phyloP scores from a whole-genome alignment of 2,888 invertebrate genomes.

The Eledone cirrhosa region DNA sequence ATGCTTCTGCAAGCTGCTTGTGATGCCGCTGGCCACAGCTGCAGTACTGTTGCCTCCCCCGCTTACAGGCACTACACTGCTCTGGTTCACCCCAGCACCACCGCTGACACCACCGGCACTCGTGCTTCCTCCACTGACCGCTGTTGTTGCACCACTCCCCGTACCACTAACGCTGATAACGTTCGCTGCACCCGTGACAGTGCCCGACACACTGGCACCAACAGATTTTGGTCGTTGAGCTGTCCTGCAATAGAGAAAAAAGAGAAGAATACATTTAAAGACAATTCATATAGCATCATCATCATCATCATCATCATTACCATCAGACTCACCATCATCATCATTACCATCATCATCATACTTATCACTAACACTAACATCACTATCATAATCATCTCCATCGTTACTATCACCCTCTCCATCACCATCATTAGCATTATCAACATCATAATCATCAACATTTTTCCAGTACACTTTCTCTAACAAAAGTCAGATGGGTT shows the following conservation, averaged over 20 bases:
- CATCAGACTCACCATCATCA: no score
- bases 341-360: no score
- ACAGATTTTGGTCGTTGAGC: slow-evolving; percentile 25
- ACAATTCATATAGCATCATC: not conserved
- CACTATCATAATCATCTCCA: no score
- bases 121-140: slow-evolving; percentile 4
- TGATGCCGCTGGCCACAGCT: not conserved
- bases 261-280: not conserved
- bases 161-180: not conserved
- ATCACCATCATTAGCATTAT: no score
- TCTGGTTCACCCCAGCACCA: not conserved
- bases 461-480: no score
- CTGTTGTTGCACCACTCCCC: not conserved
- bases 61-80: slow-evolving; percentile 7
- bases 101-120: slow-evolving; percentile 3
- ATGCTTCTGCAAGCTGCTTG: slow-evolving; percentile 26
- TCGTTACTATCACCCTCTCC: no score
- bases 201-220: not conserved
- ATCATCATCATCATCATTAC: no score
- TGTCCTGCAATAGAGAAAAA: not conserved
- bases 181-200: not conserved
- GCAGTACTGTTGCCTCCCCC: not conserved
- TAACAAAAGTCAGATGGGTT: no score
- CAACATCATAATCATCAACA: no score
- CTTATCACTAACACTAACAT: no score